Conservation (phyloP, 2,888 invertebrate genomes). For the Heteromurus nitidus region DNA sequence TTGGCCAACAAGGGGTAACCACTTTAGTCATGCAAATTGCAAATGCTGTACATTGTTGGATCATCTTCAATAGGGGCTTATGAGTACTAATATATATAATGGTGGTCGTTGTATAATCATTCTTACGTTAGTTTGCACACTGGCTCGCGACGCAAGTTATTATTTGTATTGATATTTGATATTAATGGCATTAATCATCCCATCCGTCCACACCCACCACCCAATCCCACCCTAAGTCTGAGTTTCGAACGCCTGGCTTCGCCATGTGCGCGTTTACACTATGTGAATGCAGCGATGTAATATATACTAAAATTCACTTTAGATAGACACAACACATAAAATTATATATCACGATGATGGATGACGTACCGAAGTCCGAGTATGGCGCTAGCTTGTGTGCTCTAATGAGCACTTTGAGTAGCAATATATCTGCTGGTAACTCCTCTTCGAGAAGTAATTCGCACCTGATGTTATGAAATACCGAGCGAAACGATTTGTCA, state of each 20-base stretch:
- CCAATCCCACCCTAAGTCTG: too few species aligned
- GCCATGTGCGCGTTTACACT: not conserved
- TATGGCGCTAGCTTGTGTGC: too few species aligned
- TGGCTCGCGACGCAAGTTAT: not conserved
- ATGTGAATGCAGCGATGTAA: not conserved
- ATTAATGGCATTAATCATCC: not conserved
- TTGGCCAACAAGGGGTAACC: not conserved
- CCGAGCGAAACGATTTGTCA: conserved; percentile 27
- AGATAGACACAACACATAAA: too few species aligned
- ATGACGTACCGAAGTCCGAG: too few species aligned
- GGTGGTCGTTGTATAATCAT: not conserved
- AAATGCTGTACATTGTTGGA: too few species aligned
- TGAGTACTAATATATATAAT: not conserved
- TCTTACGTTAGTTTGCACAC: not conserved
- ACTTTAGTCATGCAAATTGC: conserved; percentile 24
- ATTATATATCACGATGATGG: not conserved
- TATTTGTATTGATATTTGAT: not conserved
- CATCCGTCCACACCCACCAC: conserved; percentile 25
- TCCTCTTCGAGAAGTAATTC: conserved; percentile 35
- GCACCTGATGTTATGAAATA: conserved; percentile 56
- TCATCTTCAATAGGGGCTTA: not conserved
- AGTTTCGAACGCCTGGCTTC: too few species aligned
- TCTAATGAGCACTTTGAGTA: too few species aligned
- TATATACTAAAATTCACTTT: too few species aligned
- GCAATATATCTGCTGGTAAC: too few species aligned